phyloP scores from a whole-genome alignment of 2,113 vertebrate genomes.

The Mobula hypostoma region DNA sequence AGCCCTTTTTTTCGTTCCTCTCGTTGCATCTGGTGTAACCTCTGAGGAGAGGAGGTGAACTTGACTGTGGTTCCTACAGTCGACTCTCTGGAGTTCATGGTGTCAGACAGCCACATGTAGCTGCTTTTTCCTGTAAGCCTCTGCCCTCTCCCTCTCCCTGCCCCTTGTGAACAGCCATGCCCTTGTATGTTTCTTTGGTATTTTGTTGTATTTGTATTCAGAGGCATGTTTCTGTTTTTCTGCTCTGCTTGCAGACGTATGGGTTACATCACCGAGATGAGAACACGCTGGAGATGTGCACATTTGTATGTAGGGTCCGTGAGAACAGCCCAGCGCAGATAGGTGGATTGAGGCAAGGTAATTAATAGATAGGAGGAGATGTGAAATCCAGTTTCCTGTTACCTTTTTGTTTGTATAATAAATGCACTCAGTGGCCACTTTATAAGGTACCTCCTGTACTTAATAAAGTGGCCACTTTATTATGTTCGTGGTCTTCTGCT shows the following conservation, averaged over 20 bases:
- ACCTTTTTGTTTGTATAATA: background rate
- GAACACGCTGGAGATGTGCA: conserved; percentile 90
- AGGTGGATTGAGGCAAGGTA: conserved; percentile 82
- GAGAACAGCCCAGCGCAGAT: conserved; percentile 74
- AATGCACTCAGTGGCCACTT: no score
- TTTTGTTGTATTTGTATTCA: background rate
- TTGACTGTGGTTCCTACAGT: background rate
- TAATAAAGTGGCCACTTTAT: no score
- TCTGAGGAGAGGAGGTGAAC: background rate
- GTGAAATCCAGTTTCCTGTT: background rate
- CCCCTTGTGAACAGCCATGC: background rate
- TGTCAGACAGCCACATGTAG: background rate
- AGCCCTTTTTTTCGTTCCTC: background rate
- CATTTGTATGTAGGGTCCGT: conserved; percentile 87
- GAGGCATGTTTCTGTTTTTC: background rate
- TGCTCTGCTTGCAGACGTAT: conserved; percentile 69
- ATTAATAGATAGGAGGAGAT: conserved; percentile 42
- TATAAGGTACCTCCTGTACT: no score
- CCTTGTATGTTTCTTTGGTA: background rate
- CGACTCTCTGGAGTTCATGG: background rate
- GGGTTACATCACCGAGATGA: conserved; percentile 85
- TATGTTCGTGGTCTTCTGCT: no score
- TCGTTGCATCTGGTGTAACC: background rate
- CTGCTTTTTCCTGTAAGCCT: background rate
- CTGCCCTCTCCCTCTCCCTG: background rate